Base-by-base conservation (phyloP, 2,113 vertebrate species). In the Hippocampus mohnikei region DNA sequence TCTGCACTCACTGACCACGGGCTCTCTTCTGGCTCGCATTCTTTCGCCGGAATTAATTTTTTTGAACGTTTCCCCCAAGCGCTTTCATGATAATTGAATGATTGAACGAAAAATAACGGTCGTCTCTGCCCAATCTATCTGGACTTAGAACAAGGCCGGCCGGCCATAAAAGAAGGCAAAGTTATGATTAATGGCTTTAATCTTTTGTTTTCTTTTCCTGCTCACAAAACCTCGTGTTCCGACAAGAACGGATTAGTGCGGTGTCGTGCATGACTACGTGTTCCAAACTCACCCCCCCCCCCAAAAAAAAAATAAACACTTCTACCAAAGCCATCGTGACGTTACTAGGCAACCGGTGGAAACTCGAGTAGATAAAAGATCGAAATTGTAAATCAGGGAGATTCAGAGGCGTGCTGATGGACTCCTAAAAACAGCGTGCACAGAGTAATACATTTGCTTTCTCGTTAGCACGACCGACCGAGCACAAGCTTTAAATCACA, bases 11-110 rank as follows among this genome's bases (percentile, higher is more conserved):
- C 56, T n/a, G 2, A n/a, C 52, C 21, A 23, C 8, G 2, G n/a
- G 52, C 52, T 20, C 29, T 37, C 16, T 11, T 67, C 71, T 48
- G 68, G 52, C 69, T 33, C 16, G 37, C 63, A 44, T 77, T 73
- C 61, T 72, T 74, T 33, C 46, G 53, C 25, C 23, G 53, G 41
- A 50, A 27, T 67, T 61, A 42, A 37, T 37, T 27, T 62, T 69
- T 61, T 59, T 64, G 73, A 66, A 62, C 76, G 58, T 67, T 75
- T 37, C 69, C 23, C 27, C 40, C 23, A 65, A 80, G 53, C 69
- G 66, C 66, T 80, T 61, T 44, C 53, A 66, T 82, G 70, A 71
- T 63, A 70, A 46, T 78, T 76, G 41, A 73, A 73, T 67, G 50
- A 50, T 59, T 62, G 59, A 23, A 5, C 33, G 11, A 15, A 73